Evolutionary conservation across 2,113 vertebrate genomes (phyloP), one percentile per base, ranked within the genome.

Genomic region (Oryzias melastigma): DNA sequence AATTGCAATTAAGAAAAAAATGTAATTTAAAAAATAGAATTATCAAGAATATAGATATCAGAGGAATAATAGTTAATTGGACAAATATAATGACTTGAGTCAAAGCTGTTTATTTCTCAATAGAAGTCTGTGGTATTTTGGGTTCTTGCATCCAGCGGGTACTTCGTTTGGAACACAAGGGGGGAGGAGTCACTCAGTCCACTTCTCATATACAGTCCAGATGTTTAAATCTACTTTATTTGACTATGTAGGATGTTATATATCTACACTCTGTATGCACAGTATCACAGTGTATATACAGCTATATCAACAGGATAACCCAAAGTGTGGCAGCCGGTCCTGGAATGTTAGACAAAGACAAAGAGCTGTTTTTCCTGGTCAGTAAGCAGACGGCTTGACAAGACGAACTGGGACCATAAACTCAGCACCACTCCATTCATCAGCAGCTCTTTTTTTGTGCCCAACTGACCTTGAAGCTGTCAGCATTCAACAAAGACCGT

Each of bases 321-420:
- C 63, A 73, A 68, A 58, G 68, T 59, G n/a, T 27, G 59, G 69
- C 53, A 53, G 55, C 27, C 52, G 22, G 0, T 60, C 44, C 65
- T 47, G 54, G 77, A 78, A 80, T 75, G 68, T 59, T 51, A 35
- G 50, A 35, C 62, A 60, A 77, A 56, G 50, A 75, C 77, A 68
- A 59, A 68, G 58, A 60, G 43, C 14, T 14, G 22, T 17, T 53
- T 10, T 52, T 81, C 56, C 58, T 67, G 62, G 62, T 79, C 57
- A 71, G 71, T 58, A 61, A 82, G 73, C 43, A 40, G 54, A 74
- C 53, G 35, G 54, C 54, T 40, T 58, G 68, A 83, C 71, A 64
- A 71, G 75, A 73, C 54, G 80, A 82, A 82, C 62, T 49, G 58
- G 73, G 61, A 41, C 72, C 67, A 61, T 88, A 81, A 89, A 87